These are phyloP conservation scores for Melanostoma scalare DNA, from an alignment of 2,888 invertebrate species.

Conservation along the genomic window DNA sequence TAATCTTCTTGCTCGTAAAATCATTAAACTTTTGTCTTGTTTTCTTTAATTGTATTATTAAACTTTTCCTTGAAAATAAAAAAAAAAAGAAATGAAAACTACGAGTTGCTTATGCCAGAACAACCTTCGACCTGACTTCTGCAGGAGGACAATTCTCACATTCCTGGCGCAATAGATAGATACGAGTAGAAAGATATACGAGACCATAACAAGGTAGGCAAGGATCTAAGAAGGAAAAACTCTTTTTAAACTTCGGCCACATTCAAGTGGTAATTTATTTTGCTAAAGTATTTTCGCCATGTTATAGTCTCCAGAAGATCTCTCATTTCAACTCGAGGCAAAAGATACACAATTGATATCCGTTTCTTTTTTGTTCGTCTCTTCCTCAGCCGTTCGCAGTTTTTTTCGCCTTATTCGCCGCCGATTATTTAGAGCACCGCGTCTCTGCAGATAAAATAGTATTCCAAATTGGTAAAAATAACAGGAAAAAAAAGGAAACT, in stretches of 20 bases:
- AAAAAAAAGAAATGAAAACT: too few relatives aligned
- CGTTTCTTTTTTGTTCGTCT: conserved; percentile 33
- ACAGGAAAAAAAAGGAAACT: neutral
- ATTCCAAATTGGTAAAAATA: conserved; percentile 7
- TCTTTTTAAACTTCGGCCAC: conserved; percentile 37
- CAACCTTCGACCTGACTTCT: too few relatives aligned
- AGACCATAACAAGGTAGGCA: neutral
- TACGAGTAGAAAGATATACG: neutral
- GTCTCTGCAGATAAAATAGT: conserved; percentile 45
- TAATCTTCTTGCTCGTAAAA: too few relatives aligned
- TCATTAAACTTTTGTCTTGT: too few relatives aligned
- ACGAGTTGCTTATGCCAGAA: too few relatives aligned
- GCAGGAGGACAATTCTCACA: too few relatives aligned
- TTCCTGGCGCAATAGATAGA: neutral
- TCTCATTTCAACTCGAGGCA: conserved; percentile 31
- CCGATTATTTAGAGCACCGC: conserved; percentile 45
- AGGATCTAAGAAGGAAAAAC: conserved; percentile 3
- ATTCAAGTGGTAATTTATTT: conserved; percentile 67
- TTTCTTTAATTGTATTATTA: too few relatives aligned
- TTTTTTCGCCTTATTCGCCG: neutral
- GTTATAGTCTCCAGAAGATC: neutral
- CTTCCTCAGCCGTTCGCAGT: neutral
- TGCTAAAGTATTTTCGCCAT: conserved; percentile 25
- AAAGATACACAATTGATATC: conserved; percentile 66
- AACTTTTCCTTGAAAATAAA: too few relatives aligned